Percentiles rank a stretch among this genome's conserved stretches.
Conservation (phyloP, 53 echinoderm and acorn worm species). For the Holothuria leucospilota region DNA sequence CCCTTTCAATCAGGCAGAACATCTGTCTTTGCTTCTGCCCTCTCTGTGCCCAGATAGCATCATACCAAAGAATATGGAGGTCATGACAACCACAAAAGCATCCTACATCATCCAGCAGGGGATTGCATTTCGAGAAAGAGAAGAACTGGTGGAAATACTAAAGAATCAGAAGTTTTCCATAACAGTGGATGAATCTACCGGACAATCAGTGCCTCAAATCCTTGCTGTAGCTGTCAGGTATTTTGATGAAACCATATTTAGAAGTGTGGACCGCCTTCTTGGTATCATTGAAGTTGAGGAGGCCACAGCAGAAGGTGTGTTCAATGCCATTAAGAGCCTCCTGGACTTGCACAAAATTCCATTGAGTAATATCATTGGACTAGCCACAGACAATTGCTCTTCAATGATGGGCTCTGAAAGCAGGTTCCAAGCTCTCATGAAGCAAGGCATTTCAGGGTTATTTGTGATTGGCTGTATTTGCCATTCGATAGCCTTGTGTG, state of each 20-base stretch:
- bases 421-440: constrained; percentile 1
- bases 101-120: constrained; percentile 13
- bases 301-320: constrained; percentile 3
- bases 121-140: not conserved
- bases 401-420: constrained; percentile 18
- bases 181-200: constrained; percentile 11
- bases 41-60: constrained; percentile 23
- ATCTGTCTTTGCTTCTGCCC: not conserved
- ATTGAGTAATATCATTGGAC: not conserved
- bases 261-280: constrained; percentile 17
- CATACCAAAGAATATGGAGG: not conserved
- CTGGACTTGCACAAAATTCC: not conserved
- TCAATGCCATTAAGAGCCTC: not conserved
- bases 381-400: constrained; percentile 6
- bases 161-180: constrained; percentile 35
- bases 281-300: constrained; percentile 10
- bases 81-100: not conserved
- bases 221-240: constrained; percentile 24
- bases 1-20: not conserved
- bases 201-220: constrained; percentile 18
- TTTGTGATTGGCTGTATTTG: constrained; percentile 26
- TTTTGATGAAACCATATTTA: constrained; percentile 2
- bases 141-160: constrained; percentile 7
- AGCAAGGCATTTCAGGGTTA: not conserved
- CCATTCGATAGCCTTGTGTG: constrained; percentile 35